Base-by-base conservation (phyloP, 2,888 invertebrate species). In the Steinernema scapterisci region DNA sequence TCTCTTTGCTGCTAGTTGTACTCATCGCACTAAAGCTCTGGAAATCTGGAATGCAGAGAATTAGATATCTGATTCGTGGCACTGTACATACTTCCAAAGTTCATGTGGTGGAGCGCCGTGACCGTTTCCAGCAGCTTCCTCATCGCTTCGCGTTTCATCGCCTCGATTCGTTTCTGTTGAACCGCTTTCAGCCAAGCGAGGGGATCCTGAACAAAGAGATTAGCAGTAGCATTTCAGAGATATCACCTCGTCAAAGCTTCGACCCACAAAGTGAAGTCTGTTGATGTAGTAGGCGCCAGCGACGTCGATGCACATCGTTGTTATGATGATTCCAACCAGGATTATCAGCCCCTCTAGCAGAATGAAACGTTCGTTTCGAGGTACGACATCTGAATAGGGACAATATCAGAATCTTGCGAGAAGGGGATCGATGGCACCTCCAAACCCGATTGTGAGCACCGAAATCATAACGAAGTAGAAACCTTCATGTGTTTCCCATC, bases 231-330 rank as follows among this genome's bases (percentile, higher is more conserved):
- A 76, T 19, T 75, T 9, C 23, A 45, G n/a, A 38, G 21, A 74
- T 19, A 52, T 0, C 6, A 80, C 80, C 44, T 81, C 83, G 73
- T 86, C 86, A 48, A 86, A 63, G 43, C 83, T 56, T 38, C 87
- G 75, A n/a, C 86, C 86, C 75, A 86, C 85, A 79, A 86, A 86
- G 80, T 87, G 87, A 31, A 87, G 75, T 45, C 83, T 75, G 73
- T 87, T 85, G 44, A 87, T 86, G 77, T 87, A 87, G 75, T 87
- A 87, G 13, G 85, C 92, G 89, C 95, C 95, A 0, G 96, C 94
- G 19, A 97, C 94, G 87, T 96, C 96, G 85, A 97, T 94, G 88
- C 95, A 95, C 94, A 97, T 96, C 80, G 96, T 95, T 71, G 95
- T 96, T 16, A 97, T 90, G 0, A 97, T 94, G 77, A 97, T 90